Conservation (phyloP, 2,888 invertebrate genomes). For the Tricholauxania praeusta region DNA sequence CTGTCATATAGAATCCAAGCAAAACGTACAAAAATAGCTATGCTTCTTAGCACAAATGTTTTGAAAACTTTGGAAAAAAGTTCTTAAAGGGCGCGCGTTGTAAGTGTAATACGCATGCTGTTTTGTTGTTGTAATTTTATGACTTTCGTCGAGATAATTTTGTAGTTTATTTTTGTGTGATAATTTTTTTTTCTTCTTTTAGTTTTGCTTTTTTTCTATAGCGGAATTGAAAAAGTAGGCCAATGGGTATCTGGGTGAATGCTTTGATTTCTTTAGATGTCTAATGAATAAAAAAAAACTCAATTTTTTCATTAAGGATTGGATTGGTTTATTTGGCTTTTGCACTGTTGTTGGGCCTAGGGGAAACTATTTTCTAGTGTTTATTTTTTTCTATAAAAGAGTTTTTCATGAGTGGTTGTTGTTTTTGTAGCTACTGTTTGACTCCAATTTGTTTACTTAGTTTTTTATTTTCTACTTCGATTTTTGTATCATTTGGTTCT, state of each 20-base stretch:
- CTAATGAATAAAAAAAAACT: conserved; percentile 37
- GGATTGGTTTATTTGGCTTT: not conserved
- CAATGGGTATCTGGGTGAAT: conserved; percentile 31
- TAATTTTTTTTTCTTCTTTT: not conserved
- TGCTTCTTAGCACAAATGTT: conserved; percentile 34
- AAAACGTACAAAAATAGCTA: not conserved
- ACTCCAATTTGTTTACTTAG: not conserved
- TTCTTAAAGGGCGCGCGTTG: conserved; percentile 20
- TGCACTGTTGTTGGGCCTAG: conserved; percentile 30
- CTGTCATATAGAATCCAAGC: conserved; percentile 9
- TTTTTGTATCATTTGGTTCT: conserved; percentile 4
- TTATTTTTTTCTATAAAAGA: conserved; percentile 31
- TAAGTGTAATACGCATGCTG: not conserved
- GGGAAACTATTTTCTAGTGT: conserved; percentile 37
- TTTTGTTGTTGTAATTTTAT: conserved; percentile 45
- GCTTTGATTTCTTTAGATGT: conserved; percentile 15
- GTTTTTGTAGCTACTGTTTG: conserved; percentile 5
- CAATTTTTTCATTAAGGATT: conserved; percentile 8
- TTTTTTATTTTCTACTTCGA: not conserved
- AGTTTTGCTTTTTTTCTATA: not conserved
- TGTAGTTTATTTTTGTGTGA: conserved; percentile 25
- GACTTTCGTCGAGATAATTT: conserved; percentile 33
- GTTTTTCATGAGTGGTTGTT: conserved; percentile 7
- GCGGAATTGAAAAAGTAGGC: conserved; percentile 29
- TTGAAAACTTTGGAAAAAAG: conserved; percentile 24